phyloP scores from a whole-genome alignment of 1,140 invertebrate genomes.

The Aphaenogaster ashmeadi region DNA sequence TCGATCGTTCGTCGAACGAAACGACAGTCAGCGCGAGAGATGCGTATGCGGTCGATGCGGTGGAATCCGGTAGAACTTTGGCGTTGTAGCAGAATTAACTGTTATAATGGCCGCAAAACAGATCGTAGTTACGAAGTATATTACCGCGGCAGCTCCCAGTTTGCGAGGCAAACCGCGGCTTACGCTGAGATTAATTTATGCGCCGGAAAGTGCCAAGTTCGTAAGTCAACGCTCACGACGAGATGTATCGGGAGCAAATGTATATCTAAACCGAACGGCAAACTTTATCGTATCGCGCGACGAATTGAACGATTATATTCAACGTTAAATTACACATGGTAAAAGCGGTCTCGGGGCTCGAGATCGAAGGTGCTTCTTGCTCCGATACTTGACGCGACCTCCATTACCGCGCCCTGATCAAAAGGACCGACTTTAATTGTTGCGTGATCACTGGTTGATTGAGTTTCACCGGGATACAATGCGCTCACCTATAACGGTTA shows the following conservation, averaged over 20 bases:
- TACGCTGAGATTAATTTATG: slow-evolving; percentile 57
- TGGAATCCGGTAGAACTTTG: slow-evolving; percentile 34
- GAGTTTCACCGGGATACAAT: slow-evolving; percentile 36
- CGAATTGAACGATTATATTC: neutral
- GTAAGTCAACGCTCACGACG: slow-evolving; percentile 36
- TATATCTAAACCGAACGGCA: slow-evolving; percentile 9
- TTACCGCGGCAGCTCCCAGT: slow-evolving; percentile 42
- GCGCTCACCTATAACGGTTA: slow-evolving; percentile 88
- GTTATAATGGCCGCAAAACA: slow-evolving; percentile 57
- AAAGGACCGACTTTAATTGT: slow-evolving; percentile 59
- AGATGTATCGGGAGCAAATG: slow-evolving; percentile 45
- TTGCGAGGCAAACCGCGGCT: slow-evolving; percentile 55
- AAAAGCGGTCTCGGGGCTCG: neutral
- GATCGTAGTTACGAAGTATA: slow-evolving; percentile 55
- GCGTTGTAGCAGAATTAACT: slow-evolving; percentile 57
- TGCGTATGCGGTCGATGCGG: slow-evolving; percentile 28
- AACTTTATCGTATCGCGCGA: neutral
- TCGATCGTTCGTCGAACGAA: slow-evolving; percentile 67
- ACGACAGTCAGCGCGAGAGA: slow-evolving; percentile 40
- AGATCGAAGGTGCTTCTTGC: slow-evolving; percentile 21
- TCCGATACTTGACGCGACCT: slow-evolving; percentile 44
- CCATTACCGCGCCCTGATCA: slow-evolving; percentile 29
- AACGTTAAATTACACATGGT: slow-evolving; percentile 1
- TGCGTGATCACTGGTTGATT: slow-evolving; percentile 51
- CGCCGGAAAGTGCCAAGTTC: slow-evolving; percentile 38